Evolutionary conservation across 2,797 vertebrate species (phyloP).

Genomic region (Periparus ater): DNA sequence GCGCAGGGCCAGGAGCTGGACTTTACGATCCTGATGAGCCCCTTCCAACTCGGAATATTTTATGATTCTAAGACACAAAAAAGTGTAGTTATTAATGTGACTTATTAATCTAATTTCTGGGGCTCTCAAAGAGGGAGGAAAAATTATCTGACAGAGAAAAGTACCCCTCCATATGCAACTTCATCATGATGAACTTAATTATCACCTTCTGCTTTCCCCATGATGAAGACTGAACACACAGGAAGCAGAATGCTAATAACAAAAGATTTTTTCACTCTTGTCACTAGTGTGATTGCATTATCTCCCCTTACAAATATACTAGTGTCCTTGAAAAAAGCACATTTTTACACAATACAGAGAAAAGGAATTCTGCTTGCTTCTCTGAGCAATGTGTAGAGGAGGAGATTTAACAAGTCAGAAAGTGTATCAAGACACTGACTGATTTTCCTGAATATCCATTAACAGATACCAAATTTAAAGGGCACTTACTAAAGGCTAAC

Average conservation of each 20-base stretch:
- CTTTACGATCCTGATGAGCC: background rate
- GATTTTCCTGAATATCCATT: background rate
- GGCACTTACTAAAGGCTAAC: constrained; percentile 90
- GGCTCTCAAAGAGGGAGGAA: background rate
- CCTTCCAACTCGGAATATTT: background rate
- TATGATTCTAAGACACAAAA: background rate
- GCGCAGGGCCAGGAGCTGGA: background rate
- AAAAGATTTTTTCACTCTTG: background rate
- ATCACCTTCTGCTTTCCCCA: background rate
- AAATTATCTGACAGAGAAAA: background rate
- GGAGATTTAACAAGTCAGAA: background rate
- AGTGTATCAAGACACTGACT: background rate
- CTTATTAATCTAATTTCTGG: background rate
- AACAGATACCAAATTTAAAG: constrained; percentile 40
- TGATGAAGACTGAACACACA: background rate
- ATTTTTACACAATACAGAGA: background rate
- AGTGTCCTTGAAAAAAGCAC: background rate
- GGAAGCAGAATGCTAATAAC: background rate
- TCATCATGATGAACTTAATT: background rate
- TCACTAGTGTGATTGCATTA: background rate
- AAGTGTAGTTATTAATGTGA: background rate
- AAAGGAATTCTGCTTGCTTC: background rate
- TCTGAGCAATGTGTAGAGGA: background rate
- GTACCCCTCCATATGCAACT: background rate
- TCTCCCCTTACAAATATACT: background rate